Evolutionary conservation across 2,113 vertebrate species (phyloP), one percentile per base, ranked within the genome.

Genomic region (Ceuthmochares aereus): DNA sequence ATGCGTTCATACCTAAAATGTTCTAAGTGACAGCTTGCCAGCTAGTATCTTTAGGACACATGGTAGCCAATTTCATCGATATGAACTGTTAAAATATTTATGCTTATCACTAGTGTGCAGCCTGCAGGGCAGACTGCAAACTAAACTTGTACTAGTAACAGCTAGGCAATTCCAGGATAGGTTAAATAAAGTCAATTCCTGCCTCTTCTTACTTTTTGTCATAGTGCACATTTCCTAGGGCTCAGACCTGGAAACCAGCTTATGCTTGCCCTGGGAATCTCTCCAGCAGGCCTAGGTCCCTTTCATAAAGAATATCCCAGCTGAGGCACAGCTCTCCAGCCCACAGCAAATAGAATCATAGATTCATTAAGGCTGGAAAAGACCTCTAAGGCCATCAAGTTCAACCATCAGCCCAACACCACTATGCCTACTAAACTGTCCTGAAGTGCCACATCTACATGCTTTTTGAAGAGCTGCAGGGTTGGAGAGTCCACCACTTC

Each of bases 11-110:
- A 93, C 90, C 93, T 92, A 60, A 73, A 92, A 86, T 22, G 30
- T 90, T 93, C 87, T 14, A 17, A 97, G 74, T 79, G 89, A 93
- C 84, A 95, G 86, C 81, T 94, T 15, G 0, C 75, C 17, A 32
- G 7, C 81, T 63, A 34, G 91, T 95, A 73, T 94, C 81, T 90
- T 90, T 68, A 87, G 88, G 82, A 87, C 79, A 78, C 87, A 30
- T 1, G 5, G 58, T 66, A 37, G 40, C 13, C 95, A 34, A 72
- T 60, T 63, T 79, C 73, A 82, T 91, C 89, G 84, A 68, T 43
- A 45, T 63, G 66, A 70, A 79, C 73, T 67, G 37, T 87, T 94
- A 82, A 89, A 92, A 62, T 91, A 78, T 92, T 94, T 90, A 67
- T 92, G 62, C 87, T 95, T 90, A 68, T 91, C 90, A 49, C 49